Conservation (phyloP, 2,113 vertebrate species). For the Lynx canadensis region DNA sequence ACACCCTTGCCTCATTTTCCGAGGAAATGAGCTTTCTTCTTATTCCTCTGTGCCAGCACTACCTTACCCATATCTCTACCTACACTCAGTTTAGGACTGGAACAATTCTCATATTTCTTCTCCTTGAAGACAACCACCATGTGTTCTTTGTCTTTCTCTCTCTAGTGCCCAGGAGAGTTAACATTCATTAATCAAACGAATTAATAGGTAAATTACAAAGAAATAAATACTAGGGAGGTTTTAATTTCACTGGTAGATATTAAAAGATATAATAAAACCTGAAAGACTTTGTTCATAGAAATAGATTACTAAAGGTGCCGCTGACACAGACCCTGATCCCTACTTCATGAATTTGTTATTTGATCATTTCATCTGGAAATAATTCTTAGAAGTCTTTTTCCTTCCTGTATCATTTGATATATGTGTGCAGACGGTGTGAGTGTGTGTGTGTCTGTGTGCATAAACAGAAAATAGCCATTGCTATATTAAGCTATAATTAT, state of each 20-base stretch:
- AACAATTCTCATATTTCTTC: neutral
- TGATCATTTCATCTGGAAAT: neutral
- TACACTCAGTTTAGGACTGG: neutral
- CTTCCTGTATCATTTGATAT: neutral
- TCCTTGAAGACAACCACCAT: neutral
- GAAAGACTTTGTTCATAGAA: neutral
- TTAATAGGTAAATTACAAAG: neutral
- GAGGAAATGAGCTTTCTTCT: neutral
- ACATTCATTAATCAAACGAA: neutral
- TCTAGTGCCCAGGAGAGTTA: neutral
- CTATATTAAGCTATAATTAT: constrained; percentile 8
- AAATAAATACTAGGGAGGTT: neutral
- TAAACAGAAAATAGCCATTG: neutral
- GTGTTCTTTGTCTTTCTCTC: neutral
- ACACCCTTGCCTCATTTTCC: neutral
- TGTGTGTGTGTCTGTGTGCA: neutral
- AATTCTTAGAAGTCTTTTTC: neutral
- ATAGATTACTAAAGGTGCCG: neutral
- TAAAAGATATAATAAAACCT: neutral
- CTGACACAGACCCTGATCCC: neutral
- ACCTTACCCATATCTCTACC: neutral
- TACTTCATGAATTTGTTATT: neutral
- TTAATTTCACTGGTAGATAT: neutral
- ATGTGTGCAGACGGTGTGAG: neutral
- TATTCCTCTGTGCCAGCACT: neutral